Conservation (phyloP, 2,113 vertebrate species). For the Rhinolophus sinicus region DNA sequence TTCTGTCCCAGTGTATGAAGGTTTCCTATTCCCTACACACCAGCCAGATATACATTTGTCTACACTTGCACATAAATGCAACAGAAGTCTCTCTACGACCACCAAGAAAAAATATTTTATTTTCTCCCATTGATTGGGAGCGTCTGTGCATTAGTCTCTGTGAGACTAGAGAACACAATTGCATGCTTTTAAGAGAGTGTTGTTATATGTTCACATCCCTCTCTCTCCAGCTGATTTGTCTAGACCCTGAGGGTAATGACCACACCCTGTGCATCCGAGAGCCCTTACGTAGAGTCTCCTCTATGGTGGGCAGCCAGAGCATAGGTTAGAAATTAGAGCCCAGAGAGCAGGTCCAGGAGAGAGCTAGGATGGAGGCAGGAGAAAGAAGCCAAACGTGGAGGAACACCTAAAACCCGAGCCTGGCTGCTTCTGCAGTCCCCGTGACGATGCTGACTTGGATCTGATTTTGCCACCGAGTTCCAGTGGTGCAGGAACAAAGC, state of each 20-base stretch:
- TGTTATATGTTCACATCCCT: neutral
- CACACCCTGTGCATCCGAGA: neutral
- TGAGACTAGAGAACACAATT: neutral
- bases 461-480: neutral
- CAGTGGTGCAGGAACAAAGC: neutral
- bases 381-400: neutral
- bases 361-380: rapidly evolving
- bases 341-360: neutral
- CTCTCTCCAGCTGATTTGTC: neutral
- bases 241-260: neutral
- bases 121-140: neutral
- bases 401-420: neutral
- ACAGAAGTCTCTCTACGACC: neutral
- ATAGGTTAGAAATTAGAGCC: neutral
- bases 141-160: neutral
- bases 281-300: neutral
- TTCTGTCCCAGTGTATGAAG: no score
- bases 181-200: no score
- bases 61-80: neutral
- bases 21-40: neutral
- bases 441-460: neutral
- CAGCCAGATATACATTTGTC: neutral
- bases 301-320: neutral
- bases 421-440: neutral
- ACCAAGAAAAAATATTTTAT: neutral